A percentile compares a stretch with the other conserved stretches of the same genome.
Conservation (phyloP, 1,140 invertebrate genomes). For the Adoxophyes honmai region DNA sequence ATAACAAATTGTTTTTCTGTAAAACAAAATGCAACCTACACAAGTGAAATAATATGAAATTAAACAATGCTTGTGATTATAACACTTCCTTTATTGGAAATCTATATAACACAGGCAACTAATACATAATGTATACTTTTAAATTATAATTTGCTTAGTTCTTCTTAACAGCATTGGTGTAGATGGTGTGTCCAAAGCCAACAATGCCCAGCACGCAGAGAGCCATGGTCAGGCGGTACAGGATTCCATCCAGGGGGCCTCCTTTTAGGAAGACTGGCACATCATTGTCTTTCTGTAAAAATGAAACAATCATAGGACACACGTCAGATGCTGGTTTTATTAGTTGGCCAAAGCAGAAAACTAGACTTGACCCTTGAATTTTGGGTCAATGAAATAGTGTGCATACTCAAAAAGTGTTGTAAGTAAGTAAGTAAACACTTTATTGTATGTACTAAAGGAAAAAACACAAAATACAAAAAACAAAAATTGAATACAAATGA, state of each 20-base stretch:
- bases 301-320: too few species aligned
- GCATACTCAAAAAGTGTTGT: too few species aligned
- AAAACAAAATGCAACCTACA: too few species aligned
- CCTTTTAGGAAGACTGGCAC: slow-evolving; percentile 69
- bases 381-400: too few species aligned
- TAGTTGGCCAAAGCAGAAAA: too few species aligned
- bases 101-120: slow-evolving; percentile 47
- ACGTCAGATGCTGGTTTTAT: too few species aligned
- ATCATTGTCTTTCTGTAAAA: slow-evolving; percentile 65
- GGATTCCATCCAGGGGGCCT: slow-evolving; percentile 67
- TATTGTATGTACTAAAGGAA: too few species aligned
- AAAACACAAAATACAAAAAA: too few species aligned
- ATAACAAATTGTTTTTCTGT: not conserved
- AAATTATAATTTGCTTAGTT: slow-evolving; percentile 36
- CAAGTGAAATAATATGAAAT: too few species aligned
- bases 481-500: too few species aligned
- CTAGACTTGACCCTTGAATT: too few species aligned
- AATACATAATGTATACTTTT: slow-evolving; percentile 38
- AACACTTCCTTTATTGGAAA: slow-evolving; percentile 8
- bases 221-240: slow-evolving; percentile 61
- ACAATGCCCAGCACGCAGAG: slow-evolving; percentile 46
- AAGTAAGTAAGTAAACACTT: too few species aligned
- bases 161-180: slow-evolving; percentile 55
- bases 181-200: slow-evolving; percentile 53
- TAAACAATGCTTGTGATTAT: slow-evolving; percentile 18